phyloP scores from a whole-genome alignment of 2,113 vertebrate species.

The Poicephalus meyeri region DNA sequence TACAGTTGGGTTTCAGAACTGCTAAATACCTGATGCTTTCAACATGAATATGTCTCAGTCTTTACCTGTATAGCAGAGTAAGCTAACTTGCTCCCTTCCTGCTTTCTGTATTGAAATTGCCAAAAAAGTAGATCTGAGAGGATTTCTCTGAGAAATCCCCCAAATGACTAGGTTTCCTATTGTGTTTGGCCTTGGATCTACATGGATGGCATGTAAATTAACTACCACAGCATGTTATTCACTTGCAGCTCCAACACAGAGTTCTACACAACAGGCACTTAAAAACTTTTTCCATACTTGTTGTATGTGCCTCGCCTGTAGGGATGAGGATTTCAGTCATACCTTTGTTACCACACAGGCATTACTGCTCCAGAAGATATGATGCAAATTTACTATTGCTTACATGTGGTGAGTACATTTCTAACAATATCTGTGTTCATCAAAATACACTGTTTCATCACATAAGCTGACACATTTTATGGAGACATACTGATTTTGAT shows the following conservation, averaged over 20 bases:
- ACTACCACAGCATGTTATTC: neutral
- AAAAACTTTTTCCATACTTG: neutral
- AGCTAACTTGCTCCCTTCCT: neutral
- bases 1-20: neutral
- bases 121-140: neutral
- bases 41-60: neutral
- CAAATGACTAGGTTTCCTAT: neutral
- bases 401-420: neutral
- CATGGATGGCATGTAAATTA: neutral
- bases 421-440: neutral
- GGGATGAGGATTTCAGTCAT: neutral
- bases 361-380: neutral
- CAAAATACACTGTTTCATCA: neutral
- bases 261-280: neutral
- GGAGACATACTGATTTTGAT: neutral
- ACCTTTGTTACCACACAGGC: neutral
- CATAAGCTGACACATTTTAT: neutral
- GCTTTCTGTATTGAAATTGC: neutral
- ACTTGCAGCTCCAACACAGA: neutral
- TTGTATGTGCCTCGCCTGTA: neutral
- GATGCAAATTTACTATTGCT: neutral
- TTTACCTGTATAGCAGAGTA: neutral
- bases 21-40: neutral
- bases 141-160: neutral
- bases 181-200: neutral